Evolutionary conservation across 1,140 invertebrate species (phyloP).

Genomic region (Subanguina moxae): DNA sequence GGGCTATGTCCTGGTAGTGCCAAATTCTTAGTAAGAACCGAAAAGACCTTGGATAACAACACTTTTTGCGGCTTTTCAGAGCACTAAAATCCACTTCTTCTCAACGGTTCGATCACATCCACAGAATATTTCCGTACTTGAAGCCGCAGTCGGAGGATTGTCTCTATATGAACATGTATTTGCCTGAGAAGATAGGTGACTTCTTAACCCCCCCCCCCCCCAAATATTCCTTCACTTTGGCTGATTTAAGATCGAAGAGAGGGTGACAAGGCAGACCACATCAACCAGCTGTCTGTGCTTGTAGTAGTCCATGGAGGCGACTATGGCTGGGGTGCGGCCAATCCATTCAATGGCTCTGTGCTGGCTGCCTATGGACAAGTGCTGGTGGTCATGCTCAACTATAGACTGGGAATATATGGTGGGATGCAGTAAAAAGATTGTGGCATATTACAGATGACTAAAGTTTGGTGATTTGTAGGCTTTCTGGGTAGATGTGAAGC

Average conservation of each 20-base stretch:
- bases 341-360: conserved; percentile 54
- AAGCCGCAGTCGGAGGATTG: conserved; percentile 91
- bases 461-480: conserved; percentile 29
- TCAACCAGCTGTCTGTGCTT: conserved; percentile 34
- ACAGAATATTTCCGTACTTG: conserved; percentile 77
- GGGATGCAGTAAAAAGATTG: conserved; percentile 6
- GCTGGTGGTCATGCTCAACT: conserved; percentile 58
- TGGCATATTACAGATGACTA: background rate
- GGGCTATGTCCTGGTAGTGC: too few relatives aligned
- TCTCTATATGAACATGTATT: conserved; percentile 90
- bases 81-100: conserved; percentile 71
- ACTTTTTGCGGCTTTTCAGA: conserved; percentile 76
- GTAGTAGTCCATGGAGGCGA: conserved; percentile 58
- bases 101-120: conserved; percentile 78
- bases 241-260: background rate
- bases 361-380: conserved; percentile 46
- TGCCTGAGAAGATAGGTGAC: conserved; percentile 65
- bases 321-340: conserved; percentile 55
- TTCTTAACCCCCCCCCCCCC: background rate
- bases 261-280: background rate
- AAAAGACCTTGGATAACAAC: too few relatives aligned
- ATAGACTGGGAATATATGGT: conserved; percentile 56
- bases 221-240: too few relatives aligned
- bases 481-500: conserved; percentile 58
- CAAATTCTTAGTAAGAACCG: too few relatives aligned